Evolutionary conservation across 35 echinoderm and acorn worm genomes (phyloP), one percentile per base, ranked within the genome.

Genomic region (Anneissia japonica): DNA sequence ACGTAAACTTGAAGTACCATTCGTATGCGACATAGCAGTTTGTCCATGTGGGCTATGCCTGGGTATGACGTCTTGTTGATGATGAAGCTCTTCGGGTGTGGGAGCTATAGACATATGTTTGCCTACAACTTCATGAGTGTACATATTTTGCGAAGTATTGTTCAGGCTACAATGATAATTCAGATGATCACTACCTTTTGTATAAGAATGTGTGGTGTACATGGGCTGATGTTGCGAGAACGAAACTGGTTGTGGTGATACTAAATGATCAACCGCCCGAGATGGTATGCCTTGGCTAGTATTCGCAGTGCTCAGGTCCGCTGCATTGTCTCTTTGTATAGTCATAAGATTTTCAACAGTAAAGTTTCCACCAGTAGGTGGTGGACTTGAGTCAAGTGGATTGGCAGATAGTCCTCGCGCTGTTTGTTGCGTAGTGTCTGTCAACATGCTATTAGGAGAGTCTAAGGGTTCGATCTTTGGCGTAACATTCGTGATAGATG

Each of bases 81-180:
- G 85, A 34, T 99, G 96, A 32, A 99, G 81, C 46, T 99, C 96
- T 46, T 99, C 96, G 10, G 96, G 96, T 73, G 96, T 99, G 16
- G 96, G 89, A 3, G 92, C 96, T 34, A 99, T 99, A 31, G 86
- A 83, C 96, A 99, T 99, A 40, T 99, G 96, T 76, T 99, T 99
- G 29, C 95, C 92, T 74, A 91, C 89, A 4, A 77, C 82, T 82
- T 90, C 92, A 12, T 64, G 64, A 3, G 89, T 82, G 31, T 93
- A 93, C 86, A 87, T 84, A 32, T 45, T 85, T 56, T 82, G 75
- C 85, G 89, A 90, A 35, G 90, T 88, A 36, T 87, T 93, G 90
- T 84, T 93, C 46, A 64, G 75, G 41, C 72, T 85, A 86, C 38
- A 64, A 46, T 75, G 76, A 37, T 90, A 87, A 46, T 91, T 91